phyloP scores from a whole-genome alignment of 1,140 invertebrate species.

The Neocloeon triangulifer region DNA sequence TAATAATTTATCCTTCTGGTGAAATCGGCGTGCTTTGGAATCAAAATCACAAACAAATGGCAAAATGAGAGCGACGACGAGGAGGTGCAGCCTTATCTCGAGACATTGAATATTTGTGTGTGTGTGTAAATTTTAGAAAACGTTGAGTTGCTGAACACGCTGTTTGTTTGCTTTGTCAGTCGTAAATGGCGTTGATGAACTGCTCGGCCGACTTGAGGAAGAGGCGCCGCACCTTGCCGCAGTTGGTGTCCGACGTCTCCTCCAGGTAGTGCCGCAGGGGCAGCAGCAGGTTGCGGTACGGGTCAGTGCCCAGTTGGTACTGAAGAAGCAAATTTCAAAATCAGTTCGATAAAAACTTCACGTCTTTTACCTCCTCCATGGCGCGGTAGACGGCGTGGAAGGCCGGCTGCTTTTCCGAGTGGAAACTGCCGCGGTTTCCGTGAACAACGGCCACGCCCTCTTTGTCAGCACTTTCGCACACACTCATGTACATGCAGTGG shows the following conservation, averaged over 20 bases:
- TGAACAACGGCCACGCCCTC: slow-evolving; percentile 68
- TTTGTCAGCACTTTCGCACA: slow-evolving; percentile 50
- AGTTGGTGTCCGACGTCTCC: slow-evolving; percentile 17
- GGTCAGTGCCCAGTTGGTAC: slow-evolving; percentile 22
- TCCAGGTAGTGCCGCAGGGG: slow-evolving; percentile 20
- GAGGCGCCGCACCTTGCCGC: slow-evolving; percentile 21
- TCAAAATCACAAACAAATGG: too few relatives aligned
- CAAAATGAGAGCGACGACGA: too few relatives aligned
- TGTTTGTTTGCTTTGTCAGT: too few relatives aligned
- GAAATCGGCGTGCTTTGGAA: too few relatives aligned
- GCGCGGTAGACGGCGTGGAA: slow-evolving; percentile 54
- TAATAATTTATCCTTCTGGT: too few relatives aligned
- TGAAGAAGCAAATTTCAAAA: slow-evolving; percentile 14
- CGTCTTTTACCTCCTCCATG: slow-evolving; percentile 45
- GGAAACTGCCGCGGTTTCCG: slow-evolving; percentile 67
- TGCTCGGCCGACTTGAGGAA: slow-evolving; percentile 21
- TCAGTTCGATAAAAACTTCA: not conserved
- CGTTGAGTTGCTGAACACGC: too few relatives aligned
- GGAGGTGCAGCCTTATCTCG: too few relatives aligned
- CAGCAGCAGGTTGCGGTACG: slow-evolving; percentile 19
- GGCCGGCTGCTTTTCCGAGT: slow-evolving; percentile 63
- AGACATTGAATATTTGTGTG: too few relatives aligned
- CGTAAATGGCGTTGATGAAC: slow-evolving; percentile 22
- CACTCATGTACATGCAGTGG: slow-evolving; percentile 84
- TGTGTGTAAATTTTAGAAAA: too few relatives aligned